phyloP scores from a whole-genome alignment of 2,797 vertebrate genomes.

The Galagoides demidoff region DNA sequence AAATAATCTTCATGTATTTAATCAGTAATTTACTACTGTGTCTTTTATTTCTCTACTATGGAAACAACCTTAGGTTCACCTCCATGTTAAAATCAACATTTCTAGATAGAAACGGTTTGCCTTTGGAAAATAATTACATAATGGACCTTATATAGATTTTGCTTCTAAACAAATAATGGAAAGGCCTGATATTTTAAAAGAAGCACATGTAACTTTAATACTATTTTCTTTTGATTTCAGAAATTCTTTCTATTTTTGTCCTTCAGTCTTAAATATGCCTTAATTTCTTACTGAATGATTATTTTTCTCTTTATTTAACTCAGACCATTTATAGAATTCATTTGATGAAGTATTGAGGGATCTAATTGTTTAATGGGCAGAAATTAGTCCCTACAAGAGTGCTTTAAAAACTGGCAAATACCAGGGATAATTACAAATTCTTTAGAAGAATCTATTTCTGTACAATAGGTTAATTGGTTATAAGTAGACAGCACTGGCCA shows the following conservation, averaged over 20 bases:
- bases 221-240: constrained; percentile 52
- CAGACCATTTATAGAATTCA: constrained; percentile 55
- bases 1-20: background rate
- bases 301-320: constrained; percentile 64
- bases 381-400: constrained; percentile 64
- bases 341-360: constrained; percentile 59
- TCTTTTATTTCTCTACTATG: background rate
- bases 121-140: constrained; percentile 8
- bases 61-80: background rate
- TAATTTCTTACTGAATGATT: constrained; percentile 60
- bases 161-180: constrained; percentile 51
- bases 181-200: constrained; percentile 16
- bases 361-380: constrained; percentile 70
- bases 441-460: constrained; percentile 68
- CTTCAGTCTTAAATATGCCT: constrained; percentile 4
- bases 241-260: constrained; percentile 42
- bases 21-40: background rate
- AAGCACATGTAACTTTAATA: constrained; percentile 19
- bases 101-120: background rate
- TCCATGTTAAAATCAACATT: constrained; percentile 40
- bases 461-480: constrained; percentile 71
- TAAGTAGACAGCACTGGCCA: constrained; percentile 67
- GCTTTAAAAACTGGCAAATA: constrained; percentile 65
- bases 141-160: background rate
- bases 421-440: constrained; percentile 61